Conservation (phyloP, 2,113 vertebrate genomes). For the Dasyprocta punctata region DNA sequence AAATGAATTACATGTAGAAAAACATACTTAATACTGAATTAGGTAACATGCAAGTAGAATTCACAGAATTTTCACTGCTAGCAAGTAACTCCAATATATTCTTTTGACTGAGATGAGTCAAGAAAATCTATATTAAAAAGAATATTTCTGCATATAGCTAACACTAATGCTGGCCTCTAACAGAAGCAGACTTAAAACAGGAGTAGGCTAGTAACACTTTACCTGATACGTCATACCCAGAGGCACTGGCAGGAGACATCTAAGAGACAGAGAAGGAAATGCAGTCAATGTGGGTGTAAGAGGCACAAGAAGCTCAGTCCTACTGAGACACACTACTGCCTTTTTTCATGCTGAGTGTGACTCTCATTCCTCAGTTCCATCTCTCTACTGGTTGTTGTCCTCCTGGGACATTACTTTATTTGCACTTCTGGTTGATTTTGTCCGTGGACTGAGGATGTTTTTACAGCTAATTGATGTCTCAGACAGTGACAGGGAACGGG, state of each 20-base stretch:
- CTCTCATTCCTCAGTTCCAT: constrained; percentile 29
- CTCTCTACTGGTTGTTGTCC: constrained; percentile 7
- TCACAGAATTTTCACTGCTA: neutral
- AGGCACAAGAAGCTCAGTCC: neutral
- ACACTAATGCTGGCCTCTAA: neutral
- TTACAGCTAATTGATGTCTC: constrained; percentile 12
- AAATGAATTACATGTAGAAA: neutral
- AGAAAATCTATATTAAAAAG: constrained; percentile 16
- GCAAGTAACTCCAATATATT: neutral
- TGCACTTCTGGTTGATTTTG: constrained; percentile 45
- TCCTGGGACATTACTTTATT: neutral
- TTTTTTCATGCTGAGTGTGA: neutral
- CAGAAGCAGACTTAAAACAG: neutral
- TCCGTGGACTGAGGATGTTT: constrained; percentile 47
- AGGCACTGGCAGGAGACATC: neutral
- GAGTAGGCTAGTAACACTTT: neutral
- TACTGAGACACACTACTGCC: neutral
- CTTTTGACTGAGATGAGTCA: neutral
- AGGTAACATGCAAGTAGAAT: neutral
- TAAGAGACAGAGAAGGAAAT: neutral
- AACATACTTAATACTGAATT: neutral
- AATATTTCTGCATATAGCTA: neutral
- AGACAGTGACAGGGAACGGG: constrained; percentile 17
- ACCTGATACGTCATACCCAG: neutral
- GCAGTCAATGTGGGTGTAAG: neutral